Conservation (phyloP, 1,140 invertebrate species). For the Drosophila ohnishii region DNA sequence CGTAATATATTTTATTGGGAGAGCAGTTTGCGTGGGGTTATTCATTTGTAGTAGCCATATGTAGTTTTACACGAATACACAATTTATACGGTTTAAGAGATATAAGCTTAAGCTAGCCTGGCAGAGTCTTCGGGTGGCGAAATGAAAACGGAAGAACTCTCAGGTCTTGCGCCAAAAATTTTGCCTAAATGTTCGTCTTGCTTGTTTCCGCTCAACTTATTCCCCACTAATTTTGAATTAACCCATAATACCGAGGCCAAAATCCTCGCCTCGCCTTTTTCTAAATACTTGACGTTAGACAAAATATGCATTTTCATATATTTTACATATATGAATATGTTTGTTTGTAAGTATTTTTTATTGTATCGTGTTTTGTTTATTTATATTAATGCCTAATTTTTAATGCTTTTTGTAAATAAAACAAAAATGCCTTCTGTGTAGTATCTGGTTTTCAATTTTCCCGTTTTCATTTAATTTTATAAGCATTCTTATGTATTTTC, state of each 20-base stretch:
- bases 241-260: constrained; percentile 33
- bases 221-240: constrained; percentile 41
- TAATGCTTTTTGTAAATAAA: constrained; percentile 60
- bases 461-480: constrained; percentile 45
- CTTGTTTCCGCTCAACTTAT: constrained; percentile 4
- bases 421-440: constrained; percentile 57
- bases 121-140: constrained; percentile 37
- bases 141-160: constrained; percentile 41
- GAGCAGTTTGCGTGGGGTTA: constrained; percentile 41
- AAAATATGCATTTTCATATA: constrained; percentile 65
- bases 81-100: constrained; percentile 56
- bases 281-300: constrained; percentile 76
- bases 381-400: constrained; percentile 52
- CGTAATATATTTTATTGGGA: constrained; percentile 18
- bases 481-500: constrained; percentile 69
- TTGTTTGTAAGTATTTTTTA: constrained; percentile 41
- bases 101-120: constrained; percentile 65
- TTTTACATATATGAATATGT: constrained; percentile 39
- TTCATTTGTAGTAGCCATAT: constrained; percentile 51
- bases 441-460: constrained; percentile 55
- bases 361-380: constrained; percentile 20
- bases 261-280: constrained; percentile 38
- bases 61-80: constrained; percentile 65
- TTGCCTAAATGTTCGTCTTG: constrained; percentile 57
- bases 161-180: constrained; percentile 55